Percentiles rank a stretch among this genome's conserved stretches.
Evolutionary conservation across 2,888 invertebrate genomes (phyloP).

Genomic region (Stenichneumon culpator): DNA sequence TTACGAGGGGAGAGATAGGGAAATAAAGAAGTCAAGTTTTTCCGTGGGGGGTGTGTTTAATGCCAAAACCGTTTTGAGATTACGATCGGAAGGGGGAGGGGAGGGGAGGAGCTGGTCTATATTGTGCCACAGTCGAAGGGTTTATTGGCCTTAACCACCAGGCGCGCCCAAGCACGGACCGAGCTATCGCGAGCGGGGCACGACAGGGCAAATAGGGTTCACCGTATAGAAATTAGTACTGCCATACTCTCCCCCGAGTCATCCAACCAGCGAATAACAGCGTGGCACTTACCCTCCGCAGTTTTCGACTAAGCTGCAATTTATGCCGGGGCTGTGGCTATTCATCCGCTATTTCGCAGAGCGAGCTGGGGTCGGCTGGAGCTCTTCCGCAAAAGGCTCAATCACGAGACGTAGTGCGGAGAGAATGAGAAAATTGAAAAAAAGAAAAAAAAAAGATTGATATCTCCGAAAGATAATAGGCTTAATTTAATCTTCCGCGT

Average conservation of each 20-base stretch:
- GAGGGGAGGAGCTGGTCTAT: background rate
- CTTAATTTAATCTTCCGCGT: conserved; percentile 6
- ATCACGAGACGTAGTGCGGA: conserved; percentile 23
- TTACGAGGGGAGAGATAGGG: background rate
- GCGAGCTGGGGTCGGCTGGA: background rate
- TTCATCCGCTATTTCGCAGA: conserved; percentile 51
- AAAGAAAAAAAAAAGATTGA: background rate
- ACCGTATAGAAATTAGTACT: conserved; percentile 49
- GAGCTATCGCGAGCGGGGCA: conserved; percentile 32
- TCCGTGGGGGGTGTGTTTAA: background rate
- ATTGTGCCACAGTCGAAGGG: conserved; percentile 37
- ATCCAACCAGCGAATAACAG: conserved; percentile 19
- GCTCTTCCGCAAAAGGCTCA: conserved; percentile 11
- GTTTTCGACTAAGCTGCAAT: conserved; percentile 54
- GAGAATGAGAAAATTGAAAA: background rate
- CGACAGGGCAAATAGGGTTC: conserved; percentile 30
- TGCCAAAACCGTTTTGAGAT: conserved; percentile 51
- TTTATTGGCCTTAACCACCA: conserved; percentile 57
- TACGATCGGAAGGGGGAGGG: background rate
- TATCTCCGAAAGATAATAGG: background rate
- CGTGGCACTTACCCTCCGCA: conserved; percentile 19
- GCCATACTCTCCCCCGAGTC: conserved; percentile 18
- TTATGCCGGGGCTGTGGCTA: conserved; percentile 46
- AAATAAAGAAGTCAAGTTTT: conserved; percentile 10
- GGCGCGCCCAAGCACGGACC: conserved; percentile 11